phyloP scores from a whole-genome alignment of 2,888 invertebrate genomes.

The Malthinus seriepunctatus region DNA sequence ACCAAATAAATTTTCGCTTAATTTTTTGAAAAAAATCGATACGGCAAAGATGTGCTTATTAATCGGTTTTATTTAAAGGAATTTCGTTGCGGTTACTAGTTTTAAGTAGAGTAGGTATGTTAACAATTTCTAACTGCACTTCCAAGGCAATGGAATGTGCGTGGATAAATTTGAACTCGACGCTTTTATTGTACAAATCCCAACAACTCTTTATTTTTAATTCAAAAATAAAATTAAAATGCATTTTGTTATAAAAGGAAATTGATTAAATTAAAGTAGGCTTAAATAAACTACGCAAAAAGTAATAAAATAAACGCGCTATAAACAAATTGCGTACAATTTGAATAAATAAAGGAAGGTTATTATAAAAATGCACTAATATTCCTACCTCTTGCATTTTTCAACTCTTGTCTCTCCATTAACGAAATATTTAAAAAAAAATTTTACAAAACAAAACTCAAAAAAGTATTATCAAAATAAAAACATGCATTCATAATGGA shows the following conservation, averaged over 20 bases:
- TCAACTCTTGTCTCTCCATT: slow-evolving; percentile 43
- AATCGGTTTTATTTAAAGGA: no score
- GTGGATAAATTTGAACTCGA: slow-evolving; percentile 13
- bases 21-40: no score
- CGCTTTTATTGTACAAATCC: neutral
- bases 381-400: slow-evolving; percentile 45
- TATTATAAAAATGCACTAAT: slow-evolving; percentile 15
- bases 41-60: no score
- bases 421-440: slow-evolving; percentile 17
- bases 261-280: neutral
- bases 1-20: no score
- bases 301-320: slow-evolving; percentile 8
- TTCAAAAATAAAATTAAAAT: no score
- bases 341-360: slow-evolving; percentile 20
- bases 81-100: no score
- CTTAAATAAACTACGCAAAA: slow-evolving; percentile 24
- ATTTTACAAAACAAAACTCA: slow-evolving; percentile 25
- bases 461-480: slow-evolving; percentile 29
- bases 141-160: slow-evolving; percentile 9
- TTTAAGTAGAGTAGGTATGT: no score
- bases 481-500: slow-evolving; percentile 31
- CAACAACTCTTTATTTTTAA: no score
- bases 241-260: neutral
- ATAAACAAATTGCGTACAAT: slow-evolving; percentile 25
- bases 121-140: no score